Base-by-base conservation (phyloP, 2,113 vertebrate genomes). In the Vanacampus margaritifer region DNA sequence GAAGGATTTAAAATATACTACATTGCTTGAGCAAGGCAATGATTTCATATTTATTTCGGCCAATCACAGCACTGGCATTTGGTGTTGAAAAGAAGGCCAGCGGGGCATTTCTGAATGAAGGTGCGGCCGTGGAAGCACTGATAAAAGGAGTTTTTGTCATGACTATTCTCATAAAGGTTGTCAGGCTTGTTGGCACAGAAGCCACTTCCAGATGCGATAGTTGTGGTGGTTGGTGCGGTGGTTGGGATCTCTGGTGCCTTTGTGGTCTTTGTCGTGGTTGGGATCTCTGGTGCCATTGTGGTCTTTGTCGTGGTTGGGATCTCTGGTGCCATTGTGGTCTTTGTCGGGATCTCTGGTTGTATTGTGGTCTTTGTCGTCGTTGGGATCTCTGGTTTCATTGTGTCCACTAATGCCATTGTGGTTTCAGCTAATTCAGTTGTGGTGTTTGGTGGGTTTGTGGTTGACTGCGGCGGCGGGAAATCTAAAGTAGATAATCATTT, bases 1-100 rank as follows among this genome's bases (percentile, higher is more conserved):
- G 11, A n/a, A n/a, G 12, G 61, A 43, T 21, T 35, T 11, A 62
- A 64, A 45, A 60, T 26, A 0, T 28, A 59, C 23, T 11, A 2
- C 54, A 21, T 53, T 41, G 12, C 57, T 75, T 67, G 1, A 62
- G 59, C 14, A 32, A 21, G 12, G 37, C 1, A 19, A 70, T 80
- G 56, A 73, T 76, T 13, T n/a, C 2, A 61, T 14, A 41, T 39
- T 41, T 61, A 61, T 80, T 65, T 77, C 24, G 57, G 0, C 84
- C 84, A 90, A 16, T 81, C 14, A n/a, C 89, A 90, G 65, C 87
- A 90, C 5, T 75, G 74, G 69, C 89, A 90, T 9, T 0, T 24
- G 0, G 64, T 59, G 3, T 16, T 82, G 70, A 67, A 89, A 64
- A 86, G 76, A 50, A 91, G 86, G 62, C 36, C 48, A 16, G 1